phyloP scores from a whole-genome alignment of 2,113 vertebrate genomes.

The Sander vitreus region DNA sequence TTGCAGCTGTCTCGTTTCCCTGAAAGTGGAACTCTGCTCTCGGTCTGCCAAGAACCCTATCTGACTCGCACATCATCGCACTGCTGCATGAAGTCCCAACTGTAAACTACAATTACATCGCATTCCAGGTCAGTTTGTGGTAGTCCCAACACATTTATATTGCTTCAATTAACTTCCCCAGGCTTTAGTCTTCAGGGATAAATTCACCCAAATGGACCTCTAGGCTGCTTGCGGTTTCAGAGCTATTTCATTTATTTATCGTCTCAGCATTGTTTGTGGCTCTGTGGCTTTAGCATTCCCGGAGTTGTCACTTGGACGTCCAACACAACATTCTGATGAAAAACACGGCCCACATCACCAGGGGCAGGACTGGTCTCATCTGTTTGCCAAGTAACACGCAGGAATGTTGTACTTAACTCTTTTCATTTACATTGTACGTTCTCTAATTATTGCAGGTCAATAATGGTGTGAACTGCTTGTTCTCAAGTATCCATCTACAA shows the following conservation, averaged over 20 bases:
- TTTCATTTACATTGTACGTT: conserved; percentile 37
- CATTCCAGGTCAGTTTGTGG: conserved; percentile 82
- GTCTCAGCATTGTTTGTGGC: conserved; percentile 65
- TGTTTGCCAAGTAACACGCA: conserved; percentile 46
- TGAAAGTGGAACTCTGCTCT: conserved; percentile 39
- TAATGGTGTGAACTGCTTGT: not conserved
- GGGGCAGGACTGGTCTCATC: conserved; percentile 6
- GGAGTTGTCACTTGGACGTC: conserved; percentile 58
- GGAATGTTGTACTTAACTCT: conserved; percentile 44
- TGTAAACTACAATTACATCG: conserved; percentile 76
- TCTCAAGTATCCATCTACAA: not conserved
- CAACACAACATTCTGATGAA: conserved; percentile 57
- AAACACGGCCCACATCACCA: conserved; percentile 18
- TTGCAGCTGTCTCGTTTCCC: conserved; percentile 46
- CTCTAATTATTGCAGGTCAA: conserved; percentile 29
- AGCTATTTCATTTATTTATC: conserved; percentile 70
- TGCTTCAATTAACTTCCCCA: conserved; percentile 72
- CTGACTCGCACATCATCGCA: conserved; percentile 44
- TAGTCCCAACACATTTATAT: conserved; percentile 77
- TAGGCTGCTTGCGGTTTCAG: conserved; percentile 52
- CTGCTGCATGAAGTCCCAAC: conserved; percentile 40
- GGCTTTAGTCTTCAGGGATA: conserved; percentile 45
- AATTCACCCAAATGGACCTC: conserved; percentile 56
- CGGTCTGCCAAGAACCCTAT: conserved; percentile 32
- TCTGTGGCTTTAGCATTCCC: conserved; percentile 56